phyloP scores from a whole-genome alignment of 2,797 vertebrate species.

The Phaenicophaeus curvirostris region DNA sequence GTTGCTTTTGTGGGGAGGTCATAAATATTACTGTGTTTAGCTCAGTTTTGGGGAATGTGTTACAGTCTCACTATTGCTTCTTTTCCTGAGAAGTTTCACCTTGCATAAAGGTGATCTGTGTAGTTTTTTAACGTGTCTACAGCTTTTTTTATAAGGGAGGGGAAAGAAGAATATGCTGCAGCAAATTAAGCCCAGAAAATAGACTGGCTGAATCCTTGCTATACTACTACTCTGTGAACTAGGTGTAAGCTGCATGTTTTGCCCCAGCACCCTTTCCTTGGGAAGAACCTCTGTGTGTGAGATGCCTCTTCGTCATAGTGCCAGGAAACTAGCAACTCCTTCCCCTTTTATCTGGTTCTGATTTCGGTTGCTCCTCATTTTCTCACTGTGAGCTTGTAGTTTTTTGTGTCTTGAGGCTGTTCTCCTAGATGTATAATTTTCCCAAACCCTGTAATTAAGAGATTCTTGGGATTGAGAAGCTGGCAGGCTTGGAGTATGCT shows the following conservation, averaged over 20 bases:
- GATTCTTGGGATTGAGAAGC: neutral
- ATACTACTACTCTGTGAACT: neutral
- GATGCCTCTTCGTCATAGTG: neutral
- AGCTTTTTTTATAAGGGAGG: neutral
- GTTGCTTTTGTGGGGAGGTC: slow-evolving; percentile 30
- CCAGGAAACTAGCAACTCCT: neutral
- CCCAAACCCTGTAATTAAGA: slow-evolving; percentile 30
- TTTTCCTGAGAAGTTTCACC: slow-evolving; percentile 25
- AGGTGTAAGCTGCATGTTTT: neutral
- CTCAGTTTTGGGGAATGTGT: slow-evolving; percentile 30
- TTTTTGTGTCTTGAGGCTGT: slow-evolving; percentile 3
- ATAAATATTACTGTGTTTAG: slow-evolving; percentile 59
- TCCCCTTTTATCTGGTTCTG: slow-evolving; percentile 9
- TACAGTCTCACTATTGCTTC: neutral
- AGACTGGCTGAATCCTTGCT: neutral
- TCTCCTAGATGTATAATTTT: neutral
- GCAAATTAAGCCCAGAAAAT: neutral
- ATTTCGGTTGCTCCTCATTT: neutral
- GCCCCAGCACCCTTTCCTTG: neutral
- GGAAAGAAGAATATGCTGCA: neutral
- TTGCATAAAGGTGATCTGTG: neutral
- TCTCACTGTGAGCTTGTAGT: neutral
- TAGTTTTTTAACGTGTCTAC: neutral
- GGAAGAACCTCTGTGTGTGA: neutral
- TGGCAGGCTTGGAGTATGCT: neutral